Percentiles rank a stretch among this genome's conserved stretches.
phyloP scores from a whole-genome alignment of 2,797 vertebrate species.

The Loriculus beryllinus region DNA sequence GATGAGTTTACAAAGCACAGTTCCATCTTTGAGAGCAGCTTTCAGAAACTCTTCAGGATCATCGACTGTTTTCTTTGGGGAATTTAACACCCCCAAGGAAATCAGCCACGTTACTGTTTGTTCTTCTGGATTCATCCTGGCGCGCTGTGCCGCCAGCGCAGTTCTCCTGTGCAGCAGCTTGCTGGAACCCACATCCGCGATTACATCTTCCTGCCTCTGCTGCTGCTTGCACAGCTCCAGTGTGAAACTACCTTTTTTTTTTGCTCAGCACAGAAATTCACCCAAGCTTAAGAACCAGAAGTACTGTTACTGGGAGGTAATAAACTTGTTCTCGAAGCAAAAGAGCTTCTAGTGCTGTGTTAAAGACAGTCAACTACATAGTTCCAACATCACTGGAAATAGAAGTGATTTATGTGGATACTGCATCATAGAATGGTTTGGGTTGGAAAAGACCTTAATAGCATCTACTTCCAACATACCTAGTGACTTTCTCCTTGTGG shows the following conservation, averaged over 20 bases:
- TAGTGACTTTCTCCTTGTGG: background rate
- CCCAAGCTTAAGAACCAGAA: background rate
- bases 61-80: constrained; percentile 92
- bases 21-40: constrained; percentile 89
- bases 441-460: background rate
- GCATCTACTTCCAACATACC: background rate
- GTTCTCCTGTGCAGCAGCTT: constrained; percentile 72
- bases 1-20: constrained; percentile 91
- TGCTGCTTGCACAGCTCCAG: constrained; percentile 46
- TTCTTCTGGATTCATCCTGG: constrained; percentile 93
- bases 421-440: background rate
- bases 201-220: constrained; percentile 81
- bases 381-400: background rate
- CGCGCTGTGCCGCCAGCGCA: constrained; percentile 14
- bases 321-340: background rate
- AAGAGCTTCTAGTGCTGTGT: background rate
- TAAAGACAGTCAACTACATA: background rate
- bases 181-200: constrained; percentile 84
- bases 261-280: background rate
- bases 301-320: background rate
- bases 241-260: constrained; percentile 25
- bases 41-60: constrained; percentile 93
- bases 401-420: background rate
- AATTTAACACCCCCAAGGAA: constrained; percentile 92
- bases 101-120: constrained; percentile 96